phyloP scores from a whole-genome alignment of 2,888 invertebrate species.

The Syritta pipiens region DNA sequence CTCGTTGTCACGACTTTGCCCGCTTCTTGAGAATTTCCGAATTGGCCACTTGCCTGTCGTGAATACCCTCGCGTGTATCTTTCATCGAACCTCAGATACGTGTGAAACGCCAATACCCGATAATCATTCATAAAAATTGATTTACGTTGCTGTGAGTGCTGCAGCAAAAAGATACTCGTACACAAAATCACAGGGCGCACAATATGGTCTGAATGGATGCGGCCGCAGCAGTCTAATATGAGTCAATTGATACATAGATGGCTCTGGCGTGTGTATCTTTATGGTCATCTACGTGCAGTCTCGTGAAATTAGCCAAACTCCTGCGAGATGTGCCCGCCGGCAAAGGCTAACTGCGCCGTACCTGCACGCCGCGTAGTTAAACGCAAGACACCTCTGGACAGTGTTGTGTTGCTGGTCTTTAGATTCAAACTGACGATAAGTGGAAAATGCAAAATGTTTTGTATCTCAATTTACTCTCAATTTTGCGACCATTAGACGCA shows the following conservation, averaged over 20 bases:
- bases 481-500: conserved; percentile 59
- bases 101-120: conserved; percentile 58
- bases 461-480: conserved; percentile 66
- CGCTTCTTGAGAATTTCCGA: neutral
- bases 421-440: conserved; percentile 54
- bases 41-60: conserved; percentile 1
- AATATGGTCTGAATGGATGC: conserved; percentile 19
- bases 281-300: too few relatives aligned
- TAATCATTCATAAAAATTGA: conserved; percentile 57
- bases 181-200: conserved; percentile 43
- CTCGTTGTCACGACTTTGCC: conserved; percentile 11
- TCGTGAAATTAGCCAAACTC: too few relatives aligned
- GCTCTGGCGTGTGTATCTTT: conserved; percentile 19
- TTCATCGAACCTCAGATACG: conserved; percentile 27
- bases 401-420: conserved; percentile 51
- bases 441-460: conserved; percentile 62
- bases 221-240: conserved; percentile 6
- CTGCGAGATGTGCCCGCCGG: conserved; percentile 18
- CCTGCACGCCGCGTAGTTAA: too few relatives aligned
- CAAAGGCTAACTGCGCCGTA: too few relatives aligned
- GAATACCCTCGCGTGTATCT: conserved; percentile 19
- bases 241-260: conserved; percentile 28
- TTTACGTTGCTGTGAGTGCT: conserved; percentile 40
- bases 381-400: too few relatives aligned
- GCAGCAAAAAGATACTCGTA: too few relatives aligned